These are phyloP conservation scores for Myiozetetes cayanensis DNA, from an alignment of 2,113 vertebrate species.

Conservation along the genomic window DNA sequence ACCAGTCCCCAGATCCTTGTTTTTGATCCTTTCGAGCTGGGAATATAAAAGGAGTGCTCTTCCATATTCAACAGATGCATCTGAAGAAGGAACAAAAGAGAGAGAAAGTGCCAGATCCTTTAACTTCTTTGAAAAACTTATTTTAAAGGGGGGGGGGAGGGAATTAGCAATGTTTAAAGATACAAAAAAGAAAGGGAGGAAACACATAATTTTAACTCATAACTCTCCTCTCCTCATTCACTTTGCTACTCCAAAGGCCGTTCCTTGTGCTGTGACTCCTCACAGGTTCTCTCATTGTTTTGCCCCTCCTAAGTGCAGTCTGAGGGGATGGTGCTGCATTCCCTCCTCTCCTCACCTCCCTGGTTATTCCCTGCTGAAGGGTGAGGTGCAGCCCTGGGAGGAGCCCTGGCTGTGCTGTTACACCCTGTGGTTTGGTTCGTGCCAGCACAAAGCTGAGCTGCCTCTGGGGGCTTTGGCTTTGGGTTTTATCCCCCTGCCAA, in stretches of 20 bases:
- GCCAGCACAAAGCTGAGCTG: not conserved
- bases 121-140: not conserved
- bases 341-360: not conserved
- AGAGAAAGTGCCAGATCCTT: not conserved
- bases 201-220: not conserved
- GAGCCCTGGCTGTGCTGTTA: not conserved
- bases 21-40: slow-evolving; percentile 29
- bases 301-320: not conserved
- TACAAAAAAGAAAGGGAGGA: not conserved
- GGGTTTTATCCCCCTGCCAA: not conserved
- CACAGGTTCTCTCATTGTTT: not conserved
- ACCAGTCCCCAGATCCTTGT: not conserved
- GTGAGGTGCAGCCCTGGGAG: not conserved
- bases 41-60: not conserved
- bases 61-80: slow-evolving; percentile 20
- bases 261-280: not conserved
- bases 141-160: not conserved
- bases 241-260: fast-evolving
- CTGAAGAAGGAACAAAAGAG: not conserved
- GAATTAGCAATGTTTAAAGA: not conserved
- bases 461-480: not conserved
- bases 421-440: not conserved
- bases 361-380: not conserved
- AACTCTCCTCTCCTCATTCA: not conserved
- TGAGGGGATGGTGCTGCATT: not conserved